These are phyloP conservation scores for Linurgus olivaceus DNA, from an alignment of 2,797 vertebrate genomes.

Conservation along the genomic window DNA sequence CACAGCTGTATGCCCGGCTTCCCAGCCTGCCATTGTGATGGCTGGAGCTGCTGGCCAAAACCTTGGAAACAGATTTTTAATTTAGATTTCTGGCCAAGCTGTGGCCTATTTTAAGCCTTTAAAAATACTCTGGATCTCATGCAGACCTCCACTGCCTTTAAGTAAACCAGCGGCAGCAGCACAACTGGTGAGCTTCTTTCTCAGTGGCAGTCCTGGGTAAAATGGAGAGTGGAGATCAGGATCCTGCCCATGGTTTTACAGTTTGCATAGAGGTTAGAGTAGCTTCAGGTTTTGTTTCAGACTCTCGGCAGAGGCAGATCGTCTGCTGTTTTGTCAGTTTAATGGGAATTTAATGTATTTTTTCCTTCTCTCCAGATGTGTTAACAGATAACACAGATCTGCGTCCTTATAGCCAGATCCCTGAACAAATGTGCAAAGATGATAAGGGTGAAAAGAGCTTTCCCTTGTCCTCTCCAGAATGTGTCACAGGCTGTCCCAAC, in stretches of 20 bases:
- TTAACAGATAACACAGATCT: background rate
- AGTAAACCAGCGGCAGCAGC: background rate
- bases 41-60: slow-evolving; percentile 8
- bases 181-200: background rate
- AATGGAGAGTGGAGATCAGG: background rate
- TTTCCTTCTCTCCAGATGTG: background rate
- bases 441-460: background rate
- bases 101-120: background rate
- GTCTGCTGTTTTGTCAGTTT: background rate
- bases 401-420: background rate
- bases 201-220: background rate
- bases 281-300: background rate
- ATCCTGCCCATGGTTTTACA: background rate
- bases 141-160: background rate
- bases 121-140: background rate
- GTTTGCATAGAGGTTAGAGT: background rate
- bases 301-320: background rate
- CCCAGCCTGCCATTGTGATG: fast-evolving
- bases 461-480: background rate
- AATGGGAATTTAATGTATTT: background rate
- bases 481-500: background rate
- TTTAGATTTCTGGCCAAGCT: slow-evolving; percentile 14
- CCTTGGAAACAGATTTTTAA: slow-evolving; percentile 9
- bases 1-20: background rate
- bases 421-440: background rate